Percentiles rank a stretch among this genome's conserved stretches.
Evolutionary conservation across 2,797 vertebrate genomes (phyloP).

Genomic region (Gambelia wislizenii): DNA sequence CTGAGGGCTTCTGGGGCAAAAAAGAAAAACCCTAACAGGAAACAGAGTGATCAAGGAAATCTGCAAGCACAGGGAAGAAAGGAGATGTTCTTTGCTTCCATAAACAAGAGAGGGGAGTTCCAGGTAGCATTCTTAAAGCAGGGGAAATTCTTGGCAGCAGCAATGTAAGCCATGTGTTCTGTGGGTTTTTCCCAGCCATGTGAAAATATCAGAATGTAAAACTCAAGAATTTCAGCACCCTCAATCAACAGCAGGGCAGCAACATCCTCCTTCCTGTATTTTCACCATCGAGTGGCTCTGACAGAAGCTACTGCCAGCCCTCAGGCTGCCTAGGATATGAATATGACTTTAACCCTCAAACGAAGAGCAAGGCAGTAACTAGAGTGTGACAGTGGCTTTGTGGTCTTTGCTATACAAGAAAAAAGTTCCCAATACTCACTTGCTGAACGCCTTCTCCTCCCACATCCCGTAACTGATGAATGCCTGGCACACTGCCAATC

Average conservation of each 20-base stretch:
- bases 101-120: background rate
- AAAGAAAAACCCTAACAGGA: too few relatives aligned
- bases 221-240: background rate
- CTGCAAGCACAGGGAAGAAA: background rate
- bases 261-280: background rate
- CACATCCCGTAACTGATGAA: constrained; percentile 97
- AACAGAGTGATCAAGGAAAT: too few relatives aligned
- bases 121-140: background rate
- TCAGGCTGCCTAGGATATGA: background rate
- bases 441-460: constrained; percentile 99
- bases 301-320: background rate
- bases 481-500: constrained; percentile 98
- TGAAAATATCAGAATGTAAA: background rate
- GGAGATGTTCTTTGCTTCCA: background rate
- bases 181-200: background rate
- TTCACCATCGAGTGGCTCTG: too few relatives aligned
- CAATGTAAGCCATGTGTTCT: background rate
- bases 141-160: too few relatives aligned
- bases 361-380: background rate
- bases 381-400: background rate
- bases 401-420: background rate
- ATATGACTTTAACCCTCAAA: background rate
- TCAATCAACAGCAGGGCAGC: background rate
- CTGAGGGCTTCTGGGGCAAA: background rate
- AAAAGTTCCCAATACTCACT: constrained; percentile 80